Percentiles rank a stretch among this genome's conserved stretches.
Conservation (phyloP, 2,113 vertebrate species). For the Chaetodon auriga region DNA sequence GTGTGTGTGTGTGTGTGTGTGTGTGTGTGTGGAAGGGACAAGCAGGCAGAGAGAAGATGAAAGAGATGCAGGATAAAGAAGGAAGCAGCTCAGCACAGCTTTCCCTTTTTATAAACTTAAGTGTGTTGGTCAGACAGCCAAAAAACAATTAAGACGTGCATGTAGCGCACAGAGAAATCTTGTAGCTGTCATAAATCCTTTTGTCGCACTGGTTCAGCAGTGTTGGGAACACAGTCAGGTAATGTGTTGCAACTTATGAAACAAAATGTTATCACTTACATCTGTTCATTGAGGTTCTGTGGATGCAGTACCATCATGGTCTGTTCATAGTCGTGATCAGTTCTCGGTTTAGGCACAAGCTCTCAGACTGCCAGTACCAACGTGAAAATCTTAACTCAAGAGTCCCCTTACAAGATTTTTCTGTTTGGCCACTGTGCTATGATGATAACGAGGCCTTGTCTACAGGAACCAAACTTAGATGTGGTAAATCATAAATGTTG, state of each 20-base stretch:
- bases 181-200: slow-evolving; percentile 33
- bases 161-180: slow-evolving; percentile 12
- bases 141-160: slow-evolving; percentile 16
- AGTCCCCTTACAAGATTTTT: no score
- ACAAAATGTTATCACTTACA: not conserved
- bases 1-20: slow-evolving; percentile 2
- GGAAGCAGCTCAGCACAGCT: slow-evolving; percentile 7
- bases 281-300: not conserved
- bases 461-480: not conserved
- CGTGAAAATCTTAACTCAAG: no score
- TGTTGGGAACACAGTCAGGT: slow-evolving; percentile 5
- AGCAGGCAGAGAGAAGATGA: slow-evolving; percentile 13
- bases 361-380: not conserved
- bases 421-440: not conserved
- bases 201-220: not conserved
- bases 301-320: not conserved
- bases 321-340: not conserved
- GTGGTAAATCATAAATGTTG: not conserved
- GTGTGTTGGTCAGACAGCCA: slow-evolving; percentile 17
- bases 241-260: not conserved
- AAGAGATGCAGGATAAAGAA: slow-evolving; percentile 27
- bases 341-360: no score
- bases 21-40: not conserved
- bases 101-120: slow-evolving; percentile 24
- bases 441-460: not conserved